Base-by-base conservation (phyloP, 2,797 vertebrate genomes). In the Cirrhinus molitorella region DNA sequence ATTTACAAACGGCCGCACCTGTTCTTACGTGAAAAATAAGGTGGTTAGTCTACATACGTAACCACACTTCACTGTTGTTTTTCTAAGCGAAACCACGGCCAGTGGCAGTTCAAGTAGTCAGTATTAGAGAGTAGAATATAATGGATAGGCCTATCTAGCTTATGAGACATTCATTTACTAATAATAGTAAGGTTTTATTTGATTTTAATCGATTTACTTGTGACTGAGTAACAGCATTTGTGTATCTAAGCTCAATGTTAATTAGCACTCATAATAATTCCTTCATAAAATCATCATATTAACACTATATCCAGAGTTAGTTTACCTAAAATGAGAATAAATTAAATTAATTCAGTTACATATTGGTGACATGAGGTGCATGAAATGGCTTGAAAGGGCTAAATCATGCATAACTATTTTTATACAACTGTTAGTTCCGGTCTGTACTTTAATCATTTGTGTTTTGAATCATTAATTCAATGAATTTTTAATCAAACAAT, bases 141-240 rank as follows among this genome's bases (percentile, higher is more conserved):
- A 23, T 85, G 28, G 59, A 63, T 63, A 31, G 16, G 80, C 87
- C 23, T 86, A 86, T 88, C 88, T 89, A 88, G 17, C 21, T 57
- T 55, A 88, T 90, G 84, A 43, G 23, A 68, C 78, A 80, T 37
- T 51, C n/a, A 65, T 51, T 61, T 51, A 37, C 14, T 37, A 63
- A 51, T 53, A 12, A 73, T 47, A 49, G 8, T 17, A 49, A 37
- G 25, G 16, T 53, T 79, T 53, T 25, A 79, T 11, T 14, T 31
- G n/a, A 57, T 34, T 70, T 57, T 3, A 45, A 80, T 45, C 0
- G 21, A 28, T 63, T 63, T 47, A 31, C 17, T 21, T 7, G 8
- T 1, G 3, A 47, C 25, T 31, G 19, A 66, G 28, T 49, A 51
- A 66, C 25, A 66, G 21, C 31, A 63, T 81, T 63, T 63, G n/a